Conservation (phyloP, 2,888 invertebrate species). For the Phragmatobia fuliginosa region DNA sequence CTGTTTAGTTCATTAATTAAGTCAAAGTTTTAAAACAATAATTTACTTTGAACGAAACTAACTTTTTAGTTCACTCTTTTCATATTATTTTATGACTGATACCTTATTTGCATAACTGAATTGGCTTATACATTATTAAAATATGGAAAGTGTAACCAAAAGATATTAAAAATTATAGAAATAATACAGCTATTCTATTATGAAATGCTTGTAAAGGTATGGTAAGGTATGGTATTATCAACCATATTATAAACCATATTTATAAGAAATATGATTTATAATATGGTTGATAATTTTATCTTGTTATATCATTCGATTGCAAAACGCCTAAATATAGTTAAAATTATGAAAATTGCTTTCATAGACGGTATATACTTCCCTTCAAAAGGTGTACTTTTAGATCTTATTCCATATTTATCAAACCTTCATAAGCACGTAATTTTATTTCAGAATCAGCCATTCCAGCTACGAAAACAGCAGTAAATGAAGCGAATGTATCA, state of each 20-base stretch:
- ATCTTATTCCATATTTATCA: neutral
- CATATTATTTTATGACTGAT: neutral
- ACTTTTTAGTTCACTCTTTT: neutral
- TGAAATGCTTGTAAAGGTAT: neutral
- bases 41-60: neutral
- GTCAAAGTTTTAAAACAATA: neutral
- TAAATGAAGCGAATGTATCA: slow-evolving; percentile 22
- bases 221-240: too few relatives aligned
- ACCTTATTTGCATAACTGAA: neutral
- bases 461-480: neutral
- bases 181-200: neutral
- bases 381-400: neutral
- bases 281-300: neutral
- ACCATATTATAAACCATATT: too few relatives aligned
- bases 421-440: slow-evolving; percentile 1
- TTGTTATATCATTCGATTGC: neutral
- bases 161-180: neutral
- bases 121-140: neutral
- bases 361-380: neutral
- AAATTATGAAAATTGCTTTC: neutral
- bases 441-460: neutral
- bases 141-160: neutral
- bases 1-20: neutral
- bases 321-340: neutral
- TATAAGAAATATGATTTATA: too few relatives aligned